Evolutionary conservation across 2,113 vertebrate species (phyloP).

Genomic region (Melanerpes aurifrons): DNA sequence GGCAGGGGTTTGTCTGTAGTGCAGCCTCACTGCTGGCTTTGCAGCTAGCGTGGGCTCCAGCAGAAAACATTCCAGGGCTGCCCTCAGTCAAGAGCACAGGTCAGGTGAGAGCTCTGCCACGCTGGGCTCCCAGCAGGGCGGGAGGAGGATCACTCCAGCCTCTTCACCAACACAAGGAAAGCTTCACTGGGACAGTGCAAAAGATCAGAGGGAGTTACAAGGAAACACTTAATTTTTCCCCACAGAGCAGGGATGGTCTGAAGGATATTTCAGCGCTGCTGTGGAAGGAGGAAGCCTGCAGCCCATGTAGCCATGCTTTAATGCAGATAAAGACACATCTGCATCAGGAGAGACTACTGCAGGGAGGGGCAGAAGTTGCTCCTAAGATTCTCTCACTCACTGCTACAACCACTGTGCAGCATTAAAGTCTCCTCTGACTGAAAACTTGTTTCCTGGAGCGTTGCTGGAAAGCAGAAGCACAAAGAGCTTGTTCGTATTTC

Average conservation of each 20-base stretch:
- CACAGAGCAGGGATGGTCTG: background rate
- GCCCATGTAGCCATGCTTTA: background rate
- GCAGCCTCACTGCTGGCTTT: rapidly evolving
- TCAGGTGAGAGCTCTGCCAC: background rate
- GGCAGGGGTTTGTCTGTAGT: background rate
- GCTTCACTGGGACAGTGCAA: background rate
- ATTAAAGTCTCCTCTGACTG: background rate
- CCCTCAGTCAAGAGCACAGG: background rate
- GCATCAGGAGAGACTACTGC: background rate
- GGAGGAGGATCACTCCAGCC: background rate
- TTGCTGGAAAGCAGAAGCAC: background rate
- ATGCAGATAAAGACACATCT: background rate
- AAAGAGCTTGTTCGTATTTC: background rate
- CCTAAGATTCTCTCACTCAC: background rate
- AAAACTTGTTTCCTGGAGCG: background rate
- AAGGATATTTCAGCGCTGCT: background rate
- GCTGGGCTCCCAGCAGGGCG: background rate
- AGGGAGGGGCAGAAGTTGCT: background rate
- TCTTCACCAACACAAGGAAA: background rate
- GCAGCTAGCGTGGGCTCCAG: background rate
- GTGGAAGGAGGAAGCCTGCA: background rate
- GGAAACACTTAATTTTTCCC: background rate
- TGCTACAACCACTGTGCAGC: background rate
- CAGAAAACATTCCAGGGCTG: background rate
- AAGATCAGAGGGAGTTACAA: background rate